phyloP scores from a whole-genome alignment of 2,888 invertebrate species.

The Stenodema calcarata region DNA sequence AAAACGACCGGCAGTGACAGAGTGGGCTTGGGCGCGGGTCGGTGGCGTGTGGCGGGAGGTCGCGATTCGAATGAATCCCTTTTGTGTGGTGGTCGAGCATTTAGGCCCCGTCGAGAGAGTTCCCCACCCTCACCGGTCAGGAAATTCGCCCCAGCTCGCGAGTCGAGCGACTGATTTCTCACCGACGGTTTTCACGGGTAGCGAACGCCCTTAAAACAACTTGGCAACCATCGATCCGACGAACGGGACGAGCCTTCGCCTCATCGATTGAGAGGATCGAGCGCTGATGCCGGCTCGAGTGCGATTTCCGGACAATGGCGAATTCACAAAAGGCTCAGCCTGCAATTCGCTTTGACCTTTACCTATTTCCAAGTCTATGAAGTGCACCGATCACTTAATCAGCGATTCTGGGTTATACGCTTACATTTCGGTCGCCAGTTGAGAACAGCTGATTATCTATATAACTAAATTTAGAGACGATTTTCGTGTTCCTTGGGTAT shows the following conservation, averaged over 20 bases:
- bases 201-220: not conserved
- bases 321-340: not conserved
- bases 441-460: no score
- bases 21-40: not conserved
- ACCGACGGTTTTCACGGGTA: not conserved
- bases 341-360: not conserved
- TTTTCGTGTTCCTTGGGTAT: no score
- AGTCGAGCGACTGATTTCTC: not conserved
- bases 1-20: not conserved
- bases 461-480: no score
- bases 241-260: not conserved
- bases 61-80: not conserved
- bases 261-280: not conserved
- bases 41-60: slow-evolving; percentile 7
- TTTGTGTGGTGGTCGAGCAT: not conserved
- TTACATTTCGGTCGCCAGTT: no score
- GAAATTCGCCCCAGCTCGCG: not conserved
- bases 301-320: not conserved
- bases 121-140: not conserved
- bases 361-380: not conserved
- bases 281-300: not conserved
- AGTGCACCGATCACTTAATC: not conserved
- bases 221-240: not conserved
- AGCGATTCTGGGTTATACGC: no score
- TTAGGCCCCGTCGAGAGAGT: not conserved